These are phyloP conservation scores for Hydropsyche tenuis DNA, from an alignment of 1,140 invertebrate species.

Conservation along the genomic window DNA sequence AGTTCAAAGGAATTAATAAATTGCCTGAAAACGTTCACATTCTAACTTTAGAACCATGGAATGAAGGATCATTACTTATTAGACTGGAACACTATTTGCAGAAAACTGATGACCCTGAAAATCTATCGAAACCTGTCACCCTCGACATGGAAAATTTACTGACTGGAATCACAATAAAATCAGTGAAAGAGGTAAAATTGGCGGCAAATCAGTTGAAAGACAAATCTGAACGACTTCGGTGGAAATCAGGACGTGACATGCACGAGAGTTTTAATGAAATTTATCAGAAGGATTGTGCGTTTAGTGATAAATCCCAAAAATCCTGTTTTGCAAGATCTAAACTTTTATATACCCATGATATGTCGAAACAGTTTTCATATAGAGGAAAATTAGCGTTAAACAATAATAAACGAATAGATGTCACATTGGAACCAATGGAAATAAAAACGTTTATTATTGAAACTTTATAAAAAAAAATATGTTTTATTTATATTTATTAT, in stretches of 20 bases:
- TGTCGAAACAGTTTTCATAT: neutral
- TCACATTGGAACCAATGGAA: constrained; percentile 21
- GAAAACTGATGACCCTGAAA: constrained; percentile 68
- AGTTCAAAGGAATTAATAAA: constrained; percentile 2
- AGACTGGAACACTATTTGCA: constrained; percentile 90
- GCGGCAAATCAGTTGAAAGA: constrained; percentile 72
- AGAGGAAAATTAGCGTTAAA: neutral
- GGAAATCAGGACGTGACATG: constrained; percentile 52
- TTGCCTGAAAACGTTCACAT: constrained; percentile 84
- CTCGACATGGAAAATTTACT: constrained; percentile 63
- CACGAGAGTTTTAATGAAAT: constrained; percentile 20
- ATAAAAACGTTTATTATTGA: constrained; percentile 32
- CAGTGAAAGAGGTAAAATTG: constrained; percentile 71
- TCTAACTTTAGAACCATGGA: constrained; percentile 88
- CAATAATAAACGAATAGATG: neutral
- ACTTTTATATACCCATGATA: neutral
- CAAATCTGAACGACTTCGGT: constrained; percentile 65
- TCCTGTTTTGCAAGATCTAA: neutral
- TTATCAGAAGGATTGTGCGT: neutral
- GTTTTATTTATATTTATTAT: too few relatives aligned
- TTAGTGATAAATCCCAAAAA: neutral
- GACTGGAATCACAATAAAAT: constrained; percentile 63
- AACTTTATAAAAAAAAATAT: neutral
- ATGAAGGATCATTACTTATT: constrained; percentile 71
- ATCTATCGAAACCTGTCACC: constrained; percentile 51